Evolutionary conservation across 2,797 vertebrate species (phyloP).

Genomic region (Hirundo rustica): DNA sequence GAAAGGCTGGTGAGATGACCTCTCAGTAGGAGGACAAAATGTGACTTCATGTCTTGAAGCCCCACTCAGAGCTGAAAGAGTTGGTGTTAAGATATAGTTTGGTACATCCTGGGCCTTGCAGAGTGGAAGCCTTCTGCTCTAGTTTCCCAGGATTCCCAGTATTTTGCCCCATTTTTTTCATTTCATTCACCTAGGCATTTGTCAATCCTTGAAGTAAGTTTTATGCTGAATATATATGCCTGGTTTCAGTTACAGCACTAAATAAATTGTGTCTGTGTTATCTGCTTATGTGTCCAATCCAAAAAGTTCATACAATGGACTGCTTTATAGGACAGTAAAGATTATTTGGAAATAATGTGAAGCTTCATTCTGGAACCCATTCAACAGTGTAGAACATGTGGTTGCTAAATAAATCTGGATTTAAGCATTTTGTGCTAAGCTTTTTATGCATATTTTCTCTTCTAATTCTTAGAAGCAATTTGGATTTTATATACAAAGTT

Average conservation of each 20-base stretch:
- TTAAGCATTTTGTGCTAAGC: neutral
- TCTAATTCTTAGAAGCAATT: neutral
- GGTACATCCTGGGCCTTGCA: neutral
- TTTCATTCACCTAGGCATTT: neutral
- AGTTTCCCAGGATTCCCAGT: neutral
- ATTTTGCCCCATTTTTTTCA: neutral
- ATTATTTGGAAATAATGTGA: neutral
- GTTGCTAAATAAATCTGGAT: neutral
- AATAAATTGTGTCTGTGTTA: neutral
- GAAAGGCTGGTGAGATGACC: neutral
- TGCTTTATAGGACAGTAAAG: neutral
- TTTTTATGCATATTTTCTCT: neutral
- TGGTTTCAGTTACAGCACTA: neutral
- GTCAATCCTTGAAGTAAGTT: neutral
- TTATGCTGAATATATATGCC: neutral
- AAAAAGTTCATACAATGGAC: neutral
- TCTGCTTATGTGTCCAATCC: neutral
- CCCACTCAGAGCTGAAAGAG: neutral
- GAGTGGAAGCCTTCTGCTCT: neutral
- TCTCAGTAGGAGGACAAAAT: neutral
- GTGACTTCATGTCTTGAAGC: neutral
- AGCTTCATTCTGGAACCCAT: neutral
- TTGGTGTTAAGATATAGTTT: neutral
- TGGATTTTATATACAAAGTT: neutral
- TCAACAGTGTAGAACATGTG: neutral